phyloP scores from a whole-genome alignment of 2,113 vertebrate genomes.

The Leptocoma aspasia region DNA sequence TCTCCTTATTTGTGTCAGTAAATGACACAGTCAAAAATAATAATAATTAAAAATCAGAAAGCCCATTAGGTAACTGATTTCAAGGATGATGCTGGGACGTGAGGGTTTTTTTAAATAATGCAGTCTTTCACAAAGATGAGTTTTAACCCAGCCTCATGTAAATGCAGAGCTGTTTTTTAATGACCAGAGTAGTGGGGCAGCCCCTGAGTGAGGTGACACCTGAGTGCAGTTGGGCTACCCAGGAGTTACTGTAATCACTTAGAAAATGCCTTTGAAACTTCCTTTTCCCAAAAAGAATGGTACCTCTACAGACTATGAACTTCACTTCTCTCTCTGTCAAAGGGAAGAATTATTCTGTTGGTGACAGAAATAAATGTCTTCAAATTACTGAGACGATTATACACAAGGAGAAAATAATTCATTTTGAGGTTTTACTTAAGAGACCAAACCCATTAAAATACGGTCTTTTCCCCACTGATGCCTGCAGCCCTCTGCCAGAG shows the following conservation, averaged over 20 bases:
- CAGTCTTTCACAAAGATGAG: neutral
- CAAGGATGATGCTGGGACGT: neutral
- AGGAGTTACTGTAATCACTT: neutral
- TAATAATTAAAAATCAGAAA: neutral
- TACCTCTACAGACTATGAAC: rapidly evolving
- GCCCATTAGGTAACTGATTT: neutral
- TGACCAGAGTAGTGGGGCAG: neutral
- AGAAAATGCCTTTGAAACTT: neutral
- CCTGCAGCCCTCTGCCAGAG: neutral
- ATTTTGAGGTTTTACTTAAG: neutral
- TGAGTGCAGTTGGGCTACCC: neutral
- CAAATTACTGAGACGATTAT: neutral
- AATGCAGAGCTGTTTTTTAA: neutral
- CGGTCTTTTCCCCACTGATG: neutral
- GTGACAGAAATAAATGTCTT: neutral
- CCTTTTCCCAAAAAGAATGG: neutral
- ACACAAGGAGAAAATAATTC: neutral
- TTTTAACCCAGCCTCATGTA: neutral
- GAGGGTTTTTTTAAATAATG: neutral
- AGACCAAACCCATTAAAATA: neutral
- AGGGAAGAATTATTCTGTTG: neutral
- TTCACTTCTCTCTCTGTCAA: rapidly evolving
- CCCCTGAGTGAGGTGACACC: neutral
- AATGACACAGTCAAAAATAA: neutral
- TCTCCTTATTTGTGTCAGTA: neutral